A percentile compares a stretch with the other conserved stretches of the same genome.
Conservation (phyloP, 2,888 invertebrate species). For the Criorhina ranunculi region DNA sequence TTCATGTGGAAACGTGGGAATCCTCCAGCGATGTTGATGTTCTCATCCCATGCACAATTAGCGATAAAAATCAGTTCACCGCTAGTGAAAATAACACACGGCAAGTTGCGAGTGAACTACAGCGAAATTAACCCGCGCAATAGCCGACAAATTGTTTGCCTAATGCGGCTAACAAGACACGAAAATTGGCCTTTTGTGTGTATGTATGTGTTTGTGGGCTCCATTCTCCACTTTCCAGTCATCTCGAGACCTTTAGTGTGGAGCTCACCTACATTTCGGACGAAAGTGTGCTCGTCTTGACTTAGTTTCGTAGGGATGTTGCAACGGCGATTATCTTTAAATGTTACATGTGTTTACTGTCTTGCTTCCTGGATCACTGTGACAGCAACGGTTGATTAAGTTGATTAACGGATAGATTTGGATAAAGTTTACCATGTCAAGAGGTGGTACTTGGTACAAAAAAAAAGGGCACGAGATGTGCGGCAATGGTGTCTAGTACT, state of each 20-base stretch:
- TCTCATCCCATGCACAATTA: conserved; percentile 74
- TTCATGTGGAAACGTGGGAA: conserved; percentile 72
- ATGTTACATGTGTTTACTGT: conserved; percentile 58
- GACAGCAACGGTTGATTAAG: conserved; percentile 20
- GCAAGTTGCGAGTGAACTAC: conserved; percentile 19
- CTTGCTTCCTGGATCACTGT: conserved; percentile 42
- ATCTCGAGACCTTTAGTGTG: conserved; percentile 57
- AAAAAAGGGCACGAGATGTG: not conserved
- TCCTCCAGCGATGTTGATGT: conserved; percentile 49
- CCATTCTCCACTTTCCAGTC: no score
- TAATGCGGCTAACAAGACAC: conserved; percentile 71
- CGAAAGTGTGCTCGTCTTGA: conserved; percentile 74
- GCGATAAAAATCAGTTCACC: conserved; percentile 69
- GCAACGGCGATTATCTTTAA: conserved; percentile 58
- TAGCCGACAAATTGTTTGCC: conserved; percentile 72
- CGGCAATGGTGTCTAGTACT: not conserved
- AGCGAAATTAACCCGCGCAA: conserved; percentile 63
- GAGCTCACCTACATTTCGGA: conserved; percentile 63
- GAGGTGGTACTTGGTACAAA: not conserved
- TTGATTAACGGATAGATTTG: conserved; percentile 18
- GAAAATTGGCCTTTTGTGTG: conserved; percentile 44
- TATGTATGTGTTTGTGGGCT: conserved; percentile 7
- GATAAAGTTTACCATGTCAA: not conserved
- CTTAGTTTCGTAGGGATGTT: conserved; percentile 56
- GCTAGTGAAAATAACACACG: conserved; percentile 44